These are phyloP conservation scores for Muntiacus muntjak DNA, from an alignment of 2,113 vertebrate genomes.

Conservation along the genomic window DNA sequence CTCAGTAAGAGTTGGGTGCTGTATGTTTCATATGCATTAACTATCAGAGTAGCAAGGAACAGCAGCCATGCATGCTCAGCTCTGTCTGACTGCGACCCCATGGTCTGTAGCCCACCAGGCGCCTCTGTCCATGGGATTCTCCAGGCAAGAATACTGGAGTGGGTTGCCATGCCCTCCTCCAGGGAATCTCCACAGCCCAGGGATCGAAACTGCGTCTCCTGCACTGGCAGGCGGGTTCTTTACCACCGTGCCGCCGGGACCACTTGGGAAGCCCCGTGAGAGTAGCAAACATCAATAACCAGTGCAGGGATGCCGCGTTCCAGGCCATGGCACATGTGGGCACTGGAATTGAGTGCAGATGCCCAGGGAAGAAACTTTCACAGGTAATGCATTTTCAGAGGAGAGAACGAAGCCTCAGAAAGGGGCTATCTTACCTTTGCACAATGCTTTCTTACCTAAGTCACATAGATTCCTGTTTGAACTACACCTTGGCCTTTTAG, in stretches of 20 bases:
- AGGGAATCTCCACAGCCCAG: neutral
- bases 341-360: neutral
- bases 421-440: neutral
- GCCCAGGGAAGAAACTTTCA: neutral
- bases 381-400: neutral
- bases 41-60: neutral
- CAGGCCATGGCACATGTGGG: accelerated
- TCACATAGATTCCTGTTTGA: neutral
- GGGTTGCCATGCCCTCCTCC: neutral
- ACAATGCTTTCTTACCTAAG: neutral
- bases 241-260: accelerated
- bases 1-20: no score
- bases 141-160: neutral
- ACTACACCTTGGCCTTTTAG: neutral
- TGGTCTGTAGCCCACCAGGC: neutral
- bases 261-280: neutral
- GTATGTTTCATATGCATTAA: accelerated
- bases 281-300: neutral
- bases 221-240: neutral
- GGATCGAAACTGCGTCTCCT: neutral
- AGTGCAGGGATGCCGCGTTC: accelerated
- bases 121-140: neutral
- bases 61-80: neutral
- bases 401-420: neutral
- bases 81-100: neutral